Evolutionary conservation across 1,140 invertebrate species (phyloP).

Genomic region (Heliconius nattereri): DNA sequence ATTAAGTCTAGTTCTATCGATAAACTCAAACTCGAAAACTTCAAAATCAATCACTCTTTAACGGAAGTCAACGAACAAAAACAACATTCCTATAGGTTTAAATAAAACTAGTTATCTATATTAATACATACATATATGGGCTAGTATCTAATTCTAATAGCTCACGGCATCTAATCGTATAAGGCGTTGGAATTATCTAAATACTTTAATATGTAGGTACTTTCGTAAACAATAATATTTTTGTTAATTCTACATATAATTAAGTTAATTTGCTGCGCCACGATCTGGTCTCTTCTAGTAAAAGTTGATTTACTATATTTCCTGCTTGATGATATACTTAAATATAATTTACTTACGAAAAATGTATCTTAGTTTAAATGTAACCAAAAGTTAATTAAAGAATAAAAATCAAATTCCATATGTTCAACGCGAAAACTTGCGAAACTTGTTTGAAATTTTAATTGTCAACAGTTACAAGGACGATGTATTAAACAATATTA

Average conservation of each 20-base stretch:
- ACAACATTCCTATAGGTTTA: no score
- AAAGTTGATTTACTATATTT: no score
- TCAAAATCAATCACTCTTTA: background rate
- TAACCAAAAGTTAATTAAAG: background rate
- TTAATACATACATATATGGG: background rate
- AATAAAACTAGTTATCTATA: no score
- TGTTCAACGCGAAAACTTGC: slow-evolving; percentile 9
- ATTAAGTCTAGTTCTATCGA: no score
- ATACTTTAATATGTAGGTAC: background rate
- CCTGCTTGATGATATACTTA: no score
- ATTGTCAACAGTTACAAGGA: slow-evolving; percentile 27
- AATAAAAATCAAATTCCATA: background rate
- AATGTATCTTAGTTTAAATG: no score
- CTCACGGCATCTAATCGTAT: background rate
- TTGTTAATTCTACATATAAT: background rate
- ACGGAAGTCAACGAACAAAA: no score
- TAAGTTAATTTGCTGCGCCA: background rate
- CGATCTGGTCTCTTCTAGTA: background rate
- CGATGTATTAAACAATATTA: slow-evolving; percentile 7
- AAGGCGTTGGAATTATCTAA: background rate
- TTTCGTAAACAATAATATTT: background rate
- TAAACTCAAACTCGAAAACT: background rate
- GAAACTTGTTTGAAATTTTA: slow-evolving; percentile 24
- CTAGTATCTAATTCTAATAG: background rate
- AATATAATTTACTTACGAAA: background rate